Conservation (phyloP, 92 coral and sea anemone genomes). For the Umimayanthus kanabou region DNA sequence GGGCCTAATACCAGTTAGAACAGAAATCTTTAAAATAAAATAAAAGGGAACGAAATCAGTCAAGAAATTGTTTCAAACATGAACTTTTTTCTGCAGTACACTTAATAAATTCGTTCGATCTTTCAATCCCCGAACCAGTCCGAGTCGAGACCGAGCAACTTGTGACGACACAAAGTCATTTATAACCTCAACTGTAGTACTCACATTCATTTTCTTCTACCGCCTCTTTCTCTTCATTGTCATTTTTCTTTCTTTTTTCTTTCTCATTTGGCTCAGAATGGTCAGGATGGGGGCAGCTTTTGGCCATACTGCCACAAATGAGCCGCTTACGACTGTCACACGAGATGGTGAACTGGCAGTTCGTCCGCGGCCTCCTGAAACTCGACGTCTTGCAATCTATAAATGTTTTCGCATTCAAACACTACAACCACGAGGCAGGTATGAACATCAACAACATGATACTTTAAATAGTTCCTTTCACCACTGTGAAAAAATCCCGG, state of each 20-base stretch:
- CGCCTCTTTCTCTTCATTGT: conserved; percentile 64
- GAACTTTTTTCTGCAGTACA: no score
- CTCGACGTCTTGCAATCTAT: conserved; percentile 71
- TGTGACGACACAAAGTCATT: no score
- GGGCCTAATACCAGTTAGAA: no score
- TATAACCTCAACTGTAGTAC: conserved; percentile 9
- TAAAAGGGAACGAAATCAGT: no score
- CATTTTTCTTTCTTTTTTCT: conserved; percentile 61
- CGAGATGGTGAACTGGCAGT: conserved; percentile 43
- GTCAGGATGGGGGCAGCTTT: conserved; percentile 75
- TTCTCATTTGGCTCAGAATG: conserved; percentile 67
- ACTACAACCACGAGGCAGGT: not conserved
- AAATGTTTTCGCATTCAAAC: conserved; percentile 9
- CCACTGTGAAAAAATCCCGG: not conserved
- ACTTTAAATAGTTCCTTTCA: not conserved
- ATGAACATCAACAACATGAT: not conserved
- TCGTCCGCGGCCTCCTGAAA: conserved; percentile 38
- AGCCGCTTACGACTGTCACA: conserved; percentile 67
- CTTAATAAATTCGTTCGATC: not conserved
- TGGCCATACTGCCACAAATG: conserved; percentile 90
- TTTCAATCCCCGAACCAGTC: not conserved
- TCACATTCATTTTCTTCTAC: conserved; percentile 48
- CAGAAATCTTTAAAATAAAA: no score
- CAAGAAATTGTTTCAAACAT: no score
- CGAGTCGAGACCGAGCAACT: no score